These are phyloP conservation scores for Callyntrura sp. DNA, from an alignment of 2,888 invertebrate species.

Conservation along the genomic window DNA sequence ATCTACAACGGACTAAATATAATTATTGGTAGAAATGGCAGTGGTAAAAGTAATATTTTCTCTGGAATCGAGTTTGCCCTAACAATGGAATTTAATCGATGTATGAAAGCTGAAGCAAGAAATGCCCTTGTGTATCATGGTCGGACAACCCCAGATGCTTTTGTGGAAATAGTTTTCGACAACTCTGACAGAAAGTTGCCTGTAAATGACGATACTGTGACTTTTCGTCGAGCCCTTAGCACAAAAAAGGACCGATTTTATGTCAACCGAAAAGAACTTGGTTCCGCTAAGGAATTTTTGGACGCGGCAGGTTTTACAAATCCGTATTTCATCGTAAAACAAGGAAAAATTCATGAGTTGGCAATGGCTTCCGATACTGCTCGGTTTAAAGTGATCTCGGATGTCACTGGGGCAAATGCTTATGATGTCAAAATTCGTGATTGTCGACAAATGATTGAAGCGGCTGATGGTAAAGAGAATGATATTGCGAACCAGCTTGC, in stretches of 20 bases:
- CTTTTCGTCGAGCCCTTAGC: constrained; percentile 71
- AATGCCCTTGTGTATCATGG: constrained; percentile 68
- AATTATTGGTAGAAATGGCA: constrained; percentile 78
- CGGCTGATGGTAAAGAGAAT: constrained; percentile 44
- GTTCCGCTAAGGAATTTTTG: constrained; percentile 74
- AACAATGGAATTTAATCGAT: constrained; percentile 65
- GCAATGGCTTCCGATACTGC: constrained; percentile 69
- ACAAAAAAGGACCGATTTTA: constrained; percentile 75
- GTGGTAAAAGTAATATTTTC: constrained; percentile 80
- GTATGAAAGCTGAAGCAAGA: constrained; percentile 49
- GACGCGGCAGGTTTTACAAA: constrained; percentile 79
- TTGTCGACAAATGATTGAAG: constrained; percentile 33
- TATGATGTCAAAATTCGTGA: constrained; percentile 69
- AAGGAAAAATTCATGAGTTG: constrained; percentile 79
- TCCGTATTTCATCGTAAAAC: constrained; percentile 80
- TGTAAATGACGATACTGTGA: constrained; percentile 73
- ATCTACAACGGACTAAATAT: constrained; percentile 75
- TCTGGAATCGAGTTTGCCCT: constrained; percentile 80
- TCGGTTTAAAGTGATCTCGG: constrained; percentile 75
- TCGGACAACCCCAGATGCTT: constrained; percentile 37
- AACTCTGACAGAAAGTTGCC: constrained; percentile 77
- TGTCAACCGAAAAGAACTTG: constrained; percentile 75
- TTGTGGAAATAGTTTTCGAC: constrained; percentile 80
- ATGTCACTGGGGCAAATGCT: constrained; percentile 72
- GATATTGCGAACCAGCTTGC: constrained; percentile 44